A percentile compares a stretch with the other conserved stretches of the same genome.
phyloP scores from a whole-genome alignment of 2,113 vertebrate genomes.

The Podiceps cristatus region DNA sequence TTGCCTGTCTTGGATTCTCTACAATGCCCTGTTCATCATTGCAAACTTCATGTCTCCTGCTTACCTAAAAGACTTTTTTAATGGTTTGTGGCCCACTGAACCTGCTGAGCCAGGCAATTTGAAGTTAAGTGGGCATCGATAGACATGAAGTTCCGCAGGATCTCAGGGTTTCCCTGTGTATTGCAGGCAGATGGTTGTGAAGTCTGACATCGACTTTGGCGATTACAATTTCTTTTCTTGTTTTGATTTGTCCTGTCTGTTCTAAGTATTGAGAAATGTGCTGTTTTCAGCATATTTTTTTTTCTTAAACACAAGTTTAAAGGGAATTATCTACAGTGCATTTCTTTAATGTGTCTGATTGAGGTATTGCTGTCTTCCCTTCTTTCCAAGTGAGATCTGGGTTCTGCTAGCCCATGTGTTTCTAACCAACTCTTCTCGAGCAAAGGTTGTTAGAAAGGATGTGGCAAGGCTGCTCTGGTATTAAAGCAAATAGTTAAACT shows the following conservation, averaged over 20 bases:
- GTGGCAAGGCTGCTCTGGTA: neutral
- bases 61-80: neutral
- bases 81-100: neutral
- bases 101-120: neutral
- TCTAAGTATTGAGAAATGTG: slow-evolving; percentile 6
- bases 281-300: neutral
- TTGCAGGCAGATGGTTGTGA: neutral
- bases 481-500: rapidly evolving
- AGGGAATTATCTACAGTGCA: neutral
- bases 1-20: neutral
- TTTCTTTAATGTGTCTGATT: slow-evolving; percentile 1
- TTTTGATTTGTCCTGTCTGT: neutral
- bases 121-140: neutral
- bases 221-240: neutral
- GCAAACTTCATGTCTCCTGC: neutral
- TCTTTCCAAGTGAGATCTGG: neutral
- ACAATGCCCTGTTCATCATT: neutral
- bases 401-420: neutral
- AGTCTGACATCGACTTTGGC: neutral
- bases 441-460: neutral
- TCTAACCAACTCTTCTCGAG: neutral
- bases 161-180: neutral
- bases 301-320: neutral
- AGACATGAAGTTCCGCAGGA: neutral
- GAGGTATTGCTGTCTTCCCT: neutral